Base-by-base conservation (phyloP, 23 tunicate genomes). In the Halocynthia roretzi region DNA sequence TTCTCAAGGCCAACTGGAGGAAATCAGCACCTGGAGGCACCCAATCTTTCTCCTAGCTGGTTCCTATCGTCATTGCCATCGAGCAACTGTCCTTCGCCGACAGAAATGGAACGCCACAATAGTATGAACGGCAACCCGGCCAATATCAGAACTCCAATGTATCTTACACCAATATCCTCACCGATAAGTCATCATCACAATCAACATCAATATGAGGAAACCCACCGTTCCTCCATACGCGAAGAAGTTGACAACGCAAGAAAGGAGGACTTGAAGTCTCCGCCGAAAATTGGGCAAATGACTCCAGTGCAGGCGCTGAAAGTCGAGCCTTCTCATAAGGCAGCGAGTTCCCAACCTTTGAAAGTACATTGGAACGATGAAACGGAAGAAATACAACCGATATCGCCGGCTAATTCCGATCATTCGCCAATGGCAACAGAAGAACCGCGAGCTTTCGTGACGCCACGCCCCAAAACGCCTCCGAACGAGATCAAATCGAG, bases 121-220 rank as follows among this genome's bases (percentile, higher is more conserved):
- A 9, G 77, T 7, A 75, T 74, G 0, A 7, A 80, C 18, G 53
- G 67, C 61, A 80, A 70, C 55, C 81, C 88, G 6, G 80, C 64
- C 44, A 53, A 74, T 74, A 61, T 89, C 7, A 62, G 82, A 76
- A 84, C 88, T 5, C 96, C 96, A n/a, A 68, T 89, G 7, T 89
- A 89, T 23, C 80, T 89, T 31, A 89, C 96, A 22, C 96, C 96
- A 18, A 87, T 83, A 20, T 87, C 96, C 7, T 89, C 96, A 7
- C 96, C 96, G 0, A 56, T 76, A 7, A 77, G 44, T 58, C 76
- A 70, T 51, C 84, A 74, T 8, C 53, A 67, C 20, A 31, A 31
- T 31, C 44, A 31, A 31, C 78, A 74, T 18, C 50, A 53, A 50
- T 21, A 74, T 50, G 78, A 74, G 6, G 78, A 74, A 54, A 18